Evolutionary conservation across 2,113 vertebrate genomes (phyloP).

Genomic region (Spermophilus dauricus): DNA sequence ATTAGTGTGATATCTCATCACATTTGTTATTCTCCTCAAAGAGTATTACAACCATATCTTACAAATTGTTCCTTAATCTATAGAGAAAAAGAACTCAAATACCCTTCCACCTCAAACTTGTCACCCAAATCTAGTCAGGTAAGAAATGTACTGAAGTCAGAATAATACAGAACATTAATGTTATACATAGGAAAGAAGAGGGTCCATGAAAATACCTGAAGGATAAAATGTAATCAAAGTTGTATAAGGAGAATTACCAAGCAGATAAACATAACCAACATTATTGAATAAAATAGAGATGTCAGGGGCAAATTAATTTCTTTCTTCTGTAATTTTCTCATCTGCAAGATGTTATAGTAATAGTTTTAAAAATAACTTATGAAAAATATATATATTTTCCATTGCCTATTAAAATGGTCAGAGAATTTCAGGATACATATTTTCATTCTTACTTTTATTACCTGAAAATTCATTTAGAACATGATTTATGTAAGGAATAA

Average conservation of each 20-base stretch:
- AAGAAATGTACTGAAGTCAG: not conserved
- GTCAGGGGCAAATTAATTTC: not conserved
- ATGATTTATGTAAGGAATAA: too few relatives aligned
- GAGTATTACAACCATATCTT: too few relatives aligned
- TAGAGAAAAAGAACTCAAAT: too few relatives aligned
- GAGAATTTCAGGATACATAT: too few relatives aligned
- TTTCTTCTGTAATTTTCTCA: not conserved
- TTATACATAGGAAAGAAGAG: not conserved
- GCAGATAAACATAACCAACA: not conserved
- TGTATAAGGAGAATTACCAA: not conserved
- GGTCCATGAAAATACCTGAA: too few relatives aligned
- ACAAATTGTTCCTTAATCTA: too few relatives aligned
- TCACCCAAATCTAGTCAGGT: not conserved
- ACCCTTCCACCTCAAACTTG: too few relatives aligned
- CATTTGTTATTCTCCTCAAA: too few relatives aligned
- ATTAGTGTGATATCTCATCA: too few relatives aligned
- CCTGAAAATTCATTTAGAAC: too few relatives aligned
- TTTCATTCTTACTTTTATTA: too few relatives aligned
- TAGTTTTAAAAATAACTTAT: not conserved
- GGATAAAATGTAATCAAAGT: not conserved
- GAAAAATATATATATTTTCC: not conserved
- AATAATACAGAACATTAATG: not conserved
- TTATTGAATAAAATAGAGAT: not conserved
- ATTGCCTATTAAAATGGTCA: too few relatives aligned
- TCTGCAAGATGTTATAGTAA: not conserved